Conservation (phyloP, 2,113 vertebrate genomes). For the Tenrec ecaudatus region DNA sequence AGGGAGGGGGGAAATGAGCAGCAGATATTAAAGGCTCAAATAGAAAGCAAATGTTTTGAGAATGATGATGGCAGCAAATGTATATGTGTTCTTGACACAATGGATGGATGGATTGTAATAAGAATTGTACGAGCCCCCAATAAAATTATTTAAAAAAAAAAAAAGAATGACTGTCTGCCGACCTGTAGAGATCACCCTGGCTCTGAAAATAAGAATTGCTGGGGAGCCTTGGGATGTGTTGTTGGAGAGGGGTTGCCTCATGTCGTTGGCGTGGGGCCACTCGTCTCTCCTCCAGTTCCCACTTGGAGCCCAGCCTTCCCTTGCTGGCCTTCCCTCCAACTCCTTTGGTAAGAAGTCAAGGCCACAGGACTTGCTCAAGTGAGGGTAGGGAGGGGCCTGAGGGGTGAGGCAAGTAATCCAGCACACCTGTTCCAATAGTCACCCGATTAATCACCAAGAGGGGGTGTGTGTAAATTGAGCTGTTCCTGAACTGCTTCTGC, state of each 20-base stretch:
- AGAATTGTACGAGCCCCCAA: too few relatives aligned
- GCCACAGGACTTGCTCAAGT: background rate
- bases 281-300: background rate
- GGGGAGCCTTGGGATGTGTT: background rate
- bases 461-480: too few relatives aligned
- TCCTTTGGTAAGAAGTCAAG: background rate
- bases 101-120: too few relatives aligned
- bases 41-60: too few relatives aligned
- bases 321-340: background rate
- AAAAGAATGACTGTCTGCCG: too few relatives aligned
- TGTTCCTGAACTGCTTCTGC: too few relatives aligned
- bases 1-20: too few relatives aligned
- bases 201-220: background rate
- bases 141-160: too few relatives aligned
- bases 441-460: background rate
- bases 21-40: too few relatives aligned
- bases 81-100: too few relatives aligned
- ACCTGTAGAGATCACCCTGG: background rate
- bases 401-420: background rate
- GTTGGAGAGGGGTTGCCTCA: too few relatives aligned
- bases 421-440: background rate
- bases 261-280: background rate
- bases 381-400: background rate
- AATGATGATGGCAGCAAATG: too few relatives aligned
- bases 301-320: background rate